Base-by-base conservation (phyloP, 2,113 vertebrate species). In the Passer montanus region DNA sequence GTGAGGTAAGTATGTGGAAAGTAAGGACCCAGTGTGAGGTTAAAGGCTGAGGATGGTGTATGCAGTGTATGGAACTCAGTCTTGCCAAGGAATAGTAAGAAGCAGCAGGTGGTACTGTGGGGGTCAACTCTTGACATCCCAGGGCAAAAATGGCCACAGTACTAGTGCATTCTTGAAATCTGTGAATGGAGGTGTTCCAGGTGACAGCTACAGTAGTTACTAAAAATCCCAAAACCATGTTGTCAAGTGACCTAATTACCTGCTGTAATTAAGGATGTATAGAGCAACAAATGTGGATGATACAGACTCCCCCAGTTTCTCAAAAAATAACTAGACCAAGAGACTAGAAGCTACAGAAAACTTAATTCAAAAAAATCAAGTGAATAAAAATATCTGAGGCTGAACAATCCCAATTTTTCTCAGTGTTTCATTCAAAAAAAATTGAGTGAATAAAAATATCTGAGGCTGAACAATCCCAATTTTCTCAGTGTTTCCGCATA, bases 191-290 rank as follows among this genome's bases (percentile, higher is more conserved):
- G 22, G 69, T n/a, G 10, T 64, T 87, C 72, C 74, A 73, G 24
- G 49, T 35, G 13, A 44, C 19, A 81, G 8, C 17, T 17, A 50
- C 23, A 52, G 47, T 41, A 63, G 33, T 67, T 2, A 67, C 15
- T 35, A 7, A 66, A 73, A 81, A 55, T 0, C 2, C 2, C 31
- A 3, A 81, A 89, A 15, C 16, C 15, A 15, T 0, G 0, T 52
- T 49, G 41, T 55, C 39, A 70, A 50, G 33, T 84, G 58, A 64
- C 52, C 41, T 63, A 43, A 26, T 59, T 50, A 31, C 11, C 8
- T 8, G 33, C 44, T 64, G 12, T 62, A 53, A 50, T 50, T 76
- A 56, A 26, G 52, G 14, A 39, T 30, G 9, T 30, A 13, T 17
- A 23, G 30, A 23, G 5, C 44, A 94, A 62, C 8, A 81, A 67